phyloP scores from a whole-genome alignment of 1,140 invertebrate genomes.

The Acarapis woodi region DNA sequence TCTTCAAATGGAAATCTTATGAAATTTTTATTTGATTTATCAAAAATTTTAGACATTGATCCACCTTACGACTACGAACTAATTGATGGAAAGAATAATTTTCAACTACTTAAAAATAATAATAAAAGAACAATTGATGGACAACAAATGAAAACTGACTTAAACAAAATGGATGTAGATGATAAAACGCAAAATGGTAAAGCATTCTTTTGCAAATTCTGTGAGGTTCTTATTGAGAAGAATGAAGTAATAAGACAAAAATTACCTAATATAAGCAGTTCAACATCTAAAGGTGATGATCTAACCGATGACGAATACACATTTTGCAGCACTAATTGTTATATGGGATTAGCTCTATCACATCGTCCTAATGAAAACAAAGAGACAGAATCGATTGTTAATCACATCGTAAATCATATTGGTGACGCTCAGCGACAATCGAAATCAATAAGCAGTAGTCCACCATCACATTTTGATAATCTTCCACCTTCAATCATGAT shows the following conservation, averaged over 20 bases:
- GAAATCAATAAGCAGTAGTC: background rate
- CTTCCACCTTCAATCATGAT: constrained; percentile 5
- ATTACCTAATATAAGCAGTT: constrained; percentile 42
- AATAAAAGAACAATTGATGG: constrained; percentile 26
- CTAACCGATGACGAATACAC: constrained; percentile 15
- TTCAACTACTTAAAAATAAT: background rate
- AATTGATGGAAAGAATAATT: constrained; percentile 32
- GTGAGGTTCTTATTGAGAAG: constrained; percentile 48
- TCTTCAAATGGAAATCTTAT: constrained; percentile 73
- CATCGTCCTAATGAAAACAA: constrained; percentile 20
- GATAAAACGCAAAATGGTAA: constrained; percentile 34
- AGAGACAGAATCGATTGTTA: background rate
- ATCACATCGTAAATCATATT: constrained; percentile 1
- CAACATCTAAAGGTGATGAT: constrained; percentile 12
- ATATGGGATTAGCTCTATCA: constrained; percentile 41
- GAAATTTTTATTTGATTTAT: constrained; percentile 56
- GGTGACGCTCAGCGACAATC: background rate
- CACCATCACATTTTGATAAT: background rate
- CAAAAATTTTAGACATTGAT: constrained; percentile 64
- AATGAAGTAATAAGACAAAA: constrained; percentile 40
- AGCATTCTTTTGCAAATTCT: constrained; percentile 64
- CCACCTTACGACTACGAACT: constrained; percentile 55
- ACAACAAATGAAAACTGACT: background rate
- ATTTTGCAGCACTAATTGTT: constrained; percentile 57
- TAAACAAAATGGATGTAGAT: background rate